phyloP scores from a whole-genome alignment of 2,797 vertebrate genomes.

The Eurystomus glaucurus region DNA sequence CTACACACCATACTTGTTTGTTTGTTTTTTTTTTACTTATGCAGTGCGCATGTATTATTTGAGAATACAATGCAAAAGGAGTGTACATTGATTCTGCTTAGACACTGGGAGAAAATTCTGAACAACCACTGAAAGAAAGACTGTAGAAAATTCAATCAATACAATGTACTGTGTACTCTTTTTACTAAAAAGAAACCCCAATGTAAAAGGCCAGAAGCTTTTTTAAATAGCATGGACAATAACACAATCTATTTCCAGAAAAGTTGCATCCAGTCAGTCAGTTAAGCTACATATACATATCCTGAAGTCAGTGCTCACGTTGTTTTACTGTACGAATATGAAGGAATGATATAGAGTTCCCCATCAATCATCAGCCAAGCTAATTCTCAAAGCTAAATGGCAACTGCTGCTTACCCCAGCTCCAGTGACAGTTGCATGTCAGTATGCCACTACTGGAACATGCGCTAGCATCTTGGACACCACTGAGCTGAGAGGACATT shows the following conservation, averaged over 20 bases:
- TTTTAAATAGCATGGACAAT: neutral
- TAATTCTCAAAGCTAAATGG: neutral
- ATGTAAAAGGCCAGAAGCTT: neutral
- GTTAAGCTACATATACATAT: neutral
- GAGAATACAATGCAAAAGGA: neutral
- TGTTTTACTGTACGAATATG: neutral
- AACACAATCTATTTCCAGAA: neutral
- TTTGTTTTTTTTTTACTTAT: neutral
- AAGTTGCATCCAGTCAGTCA: neutral
- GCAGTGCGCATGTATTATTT: neutral
- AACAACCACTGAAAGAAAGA: neutral
- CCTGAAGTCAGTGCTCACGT: fast-evolving
- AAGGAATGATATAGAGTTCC: neutral
- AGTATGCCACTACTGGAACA: neutral
- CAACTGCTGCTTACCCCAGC: neutral
- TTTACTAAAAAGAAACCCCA: neutral
- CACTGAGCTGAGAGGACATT: neutral
- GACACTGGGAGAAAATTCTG: neutral
- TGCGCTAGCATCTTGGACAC: neutral
- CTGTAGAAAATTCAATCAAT: neutral
- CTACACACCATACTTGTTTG: neutral
- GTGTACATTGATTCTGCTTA: neutral
- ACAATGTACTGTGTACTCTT: neutral
- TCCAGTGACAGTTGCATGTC: neutral
- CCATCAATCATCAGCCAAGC: neutral